A percentile compares a stretch with the other conserved stretches of the same genome.
phyloP scores from a whole-genome alignment of 2,797 vertebrate genomes.

The Basileuterus tristriatus region DNA sequence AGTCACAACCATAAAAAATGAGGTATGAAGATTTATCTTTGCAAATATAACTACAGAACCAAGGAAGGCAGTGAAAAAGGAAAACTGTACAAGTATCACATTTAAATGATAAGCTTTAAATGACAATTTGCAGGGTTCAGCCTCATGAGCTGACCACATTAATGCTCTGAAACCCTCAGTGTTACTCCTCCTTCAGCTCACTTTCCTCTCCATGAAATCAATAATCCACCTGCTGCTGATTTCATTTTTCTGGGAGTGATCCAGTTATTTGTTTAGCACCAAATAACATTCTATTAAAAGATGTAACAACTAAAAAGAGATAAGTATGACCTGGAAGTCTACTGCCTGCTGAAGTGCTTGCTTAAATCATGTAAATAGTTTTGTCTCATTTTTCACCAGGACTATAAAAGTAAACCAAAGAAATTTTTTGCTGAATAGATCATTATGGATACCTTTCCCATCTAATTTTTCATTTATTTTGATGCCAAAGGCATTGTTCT shows the following conservation, averaged over 20 bases:
- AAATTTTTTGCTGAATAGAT: background rate
- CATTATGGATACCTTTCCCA: background rate
- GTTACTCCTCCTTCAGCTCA: background rate
- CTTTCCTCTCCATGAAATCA: background rate
- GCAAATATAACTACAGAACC: background rate
- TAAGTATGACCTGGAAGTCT: background rate
- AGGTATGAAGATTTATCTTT: background rate
- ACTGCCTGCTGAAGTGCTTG: background rate
- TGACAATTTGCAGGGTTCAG: background rate
- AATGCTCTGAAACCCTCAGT: background rate
- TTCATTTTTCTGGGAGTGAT: background rate
- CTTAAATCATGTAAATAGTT: background rate
- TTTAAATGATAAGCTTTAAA: background rate
- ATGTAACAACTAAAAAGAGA: background rate
- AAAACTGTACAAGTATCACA: accelerated
- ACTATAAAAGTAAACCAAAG: background rate
- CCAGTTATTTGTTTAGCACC: background rate
- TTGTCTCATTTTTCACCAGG: background rate
- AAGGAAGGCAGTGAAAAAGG: background rate
- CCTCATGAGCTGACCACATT: background rate
- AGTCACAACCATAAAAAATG: accelerated
- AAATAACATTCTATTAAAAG: background rate
- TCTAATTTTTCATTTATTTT: background rate
- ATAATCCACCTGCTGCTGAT: background rate
- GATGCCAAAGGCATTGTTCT: background rate